Conservation (phyloP, 2,113 vertebrate species). For the Ctenomys sociabilis region DNA sequence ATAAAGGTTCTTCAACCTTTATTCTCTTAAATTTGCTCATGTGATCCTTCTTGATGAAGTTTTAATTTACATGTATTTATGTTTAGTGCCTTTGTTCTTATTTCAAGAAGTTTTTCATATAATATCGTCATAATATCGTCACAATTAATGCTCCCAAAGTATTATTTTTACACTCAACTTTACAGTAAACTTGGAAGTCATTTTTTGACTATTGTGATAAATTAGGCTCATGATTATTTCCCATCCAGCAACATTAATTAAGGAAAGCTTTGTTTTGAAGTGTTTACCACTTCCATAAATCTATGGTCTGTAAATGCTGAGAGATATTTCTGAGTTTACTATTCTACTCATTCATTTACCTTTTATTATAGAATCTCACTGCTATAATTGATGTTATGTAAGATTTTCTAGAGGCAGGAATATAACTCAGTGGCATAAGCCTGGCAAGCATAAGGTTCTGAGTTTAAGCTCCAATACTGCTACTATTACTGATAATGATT, state of each 20-base stretch:
- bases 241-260: background rate
- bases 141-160: background rate
- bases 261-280: background rate
- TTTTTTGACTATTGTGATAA: background rate
- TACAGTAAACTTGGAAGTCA: background rate
- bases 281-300: background rate
- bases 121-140: background rate
- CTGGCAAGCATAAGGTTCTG: too few species aligned
- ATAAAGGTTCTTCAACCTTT: background rate
- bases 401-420: background rate
- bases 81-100: background rate
- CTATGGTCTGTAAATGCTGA: background rate
- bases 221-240: background rate
- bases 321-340: background rate
- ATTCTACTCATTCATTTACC: background rate
- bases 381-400: background rate
- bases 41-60: background rate
- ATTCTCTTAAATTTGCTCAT: background rate
- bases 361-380: background rate
- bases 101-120: background rate
- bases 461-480: too few species aligned
- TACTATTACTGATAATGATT: too few species aligned
- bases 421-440: too few species aligned
- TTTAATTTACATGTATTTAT: background rate
- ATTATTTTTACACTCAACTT: background rate